These are phyloP conservation scores for Ptychoptera contaminata DNA, from an alignment of 2,888 invertebrate genomes.

Conservation along the genomic window DNA sequence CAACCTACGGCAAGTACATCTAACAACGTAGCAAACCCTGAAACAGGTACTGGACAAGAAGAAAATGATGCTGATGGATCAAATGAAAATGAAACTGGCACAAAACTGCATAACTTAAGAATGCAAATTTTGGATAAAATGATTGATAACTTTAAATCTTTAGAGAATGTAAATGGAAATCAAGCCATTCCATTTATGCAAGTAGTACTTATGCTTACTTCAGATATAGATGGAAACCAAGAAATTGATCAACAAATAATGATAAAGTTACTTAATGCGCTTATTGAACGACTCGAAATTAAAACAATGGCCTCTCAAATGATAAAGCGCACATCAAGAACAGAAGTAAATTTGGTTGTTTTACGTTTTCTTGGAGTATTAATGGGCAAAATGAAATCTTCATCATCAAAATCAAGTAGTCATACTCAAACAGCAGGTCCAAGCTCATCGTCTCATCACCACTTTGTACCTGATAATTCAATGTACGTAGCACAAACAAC, in stretches of 20 bases:
- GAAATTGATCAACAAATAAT: conserved; percentile 65
- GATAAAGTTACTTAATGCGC: conserved; percentile 53
- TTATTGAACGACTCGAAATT: conserved; percentile 58
- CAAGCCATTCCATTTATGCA: conserved; percentile 85
- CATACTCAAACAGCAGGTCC: conserved; percentile 18
- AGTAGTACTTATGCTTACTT: conserved; percentile 76
- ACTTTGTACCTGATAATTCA: conserved; percentile 36
- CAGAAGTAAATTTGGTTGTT: conserved; percentile 77
- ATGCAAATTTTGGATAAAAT: conserved; percentile 54
- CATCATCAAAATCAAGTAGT: conserved; percentile 15
- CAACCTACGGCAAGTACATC: conserved; percentile 13
- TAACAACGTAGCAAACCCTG: background rate
- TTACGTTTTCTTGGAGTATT: conserved; percentile 66
- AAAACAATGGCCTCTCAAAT: conserved; percentile 31
- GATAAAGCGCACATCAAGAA: conserved; percentile 44
- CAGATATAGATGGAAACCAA: conserved; percentile 73
- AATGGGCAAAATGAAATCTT: conserved; percentile 31
- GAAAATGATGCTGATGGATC: conserved; percentile 20
- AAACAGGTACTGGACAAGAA: conserved; percentile 12
- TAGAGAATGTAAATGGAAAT: conserved; percentile 65
- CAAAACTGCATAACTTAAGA: conserved; percentile 26
- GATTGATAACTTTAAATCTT: conserved; percentile 58
- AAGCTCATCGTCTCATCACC: conserved; percentile 32
- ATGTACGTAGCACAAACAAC: conserved; percentile 51
- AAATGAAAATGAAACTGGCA: conserved; percentile 25